Evolutionary conservation across 2,888 invertebrate species (phyloP).

Genomic region (Cremastinae sp.): DNA sequence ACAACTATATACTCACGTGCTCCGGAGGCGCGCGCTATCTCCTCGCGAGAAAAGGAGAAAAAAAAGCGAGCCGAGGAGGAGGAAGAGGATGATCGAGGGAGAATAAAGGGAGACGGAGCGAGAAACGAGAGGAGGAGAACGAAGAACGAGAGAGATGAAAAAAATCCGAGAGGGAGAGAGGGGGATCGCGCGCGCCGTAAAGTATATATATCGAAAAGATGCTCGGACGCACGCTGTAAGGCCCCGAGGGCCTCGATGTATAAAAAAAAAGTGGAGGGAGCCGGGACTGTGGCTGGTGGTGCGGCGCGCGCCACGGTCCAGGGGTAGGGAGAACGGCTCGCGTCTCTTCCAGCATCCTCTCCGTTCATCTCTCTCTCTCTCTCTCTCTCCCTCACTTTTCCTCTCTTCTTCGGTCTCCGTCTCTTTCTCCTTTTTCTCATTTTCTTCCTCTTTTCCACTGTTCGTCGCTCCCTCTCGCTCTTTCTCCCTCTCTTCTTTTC

Average conservation of each 20-base stretch:
- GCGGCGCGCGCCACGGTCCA: conserved; percentile 77
- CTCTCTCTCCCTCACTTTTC: conserved; percentile 61
- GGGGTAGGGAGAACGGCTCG: conserved; percentile 77
- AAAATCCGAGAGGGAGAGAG: background rate
- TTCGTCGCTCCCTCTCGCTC: conserved; percentile 61
- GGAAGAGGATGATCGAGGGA: background rate
- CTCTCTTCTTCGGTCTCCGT: conserved; percentile 57
- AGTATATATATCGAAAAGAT: conserved; percentile 61
- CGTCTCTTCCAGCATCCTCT: conserved; percentile 73
- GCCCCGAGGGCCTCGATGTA: conserved; percentile 64
- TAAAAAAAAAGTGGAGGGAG: conserved; percentile 35
- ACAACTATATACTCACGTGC: background rate
- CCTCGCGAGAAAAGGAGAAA: background rate
- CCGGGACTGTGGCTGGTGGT: conserved; percentile 68
- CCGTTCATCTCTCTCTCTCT: too few species aligned
- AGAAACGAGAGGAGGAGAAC: conserved; percentile 23
- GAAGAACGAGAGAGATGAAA: background rate
- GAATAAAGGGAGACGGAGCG: conserved; percentile 27
- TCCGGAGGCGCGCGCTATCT: conserved; percentile 39
- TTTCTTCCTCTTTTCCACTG: conserved; percentile 53
- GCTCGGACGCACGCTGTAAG: conserved; percentile 65
- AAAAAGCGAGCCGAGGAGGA: too few species aligned
- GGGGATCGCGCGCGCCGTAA: conserved; percentile 60
- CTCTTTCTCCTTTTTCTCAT: conserved; percentile 45
- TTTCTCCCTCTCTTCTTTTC: conserved; percentile 57